These are phyloP conservation scores for Dasypus novemcinctus DNA, from an alignment of 2,113 vertebrate genomes.

Conservation along the genomic window DNA sequence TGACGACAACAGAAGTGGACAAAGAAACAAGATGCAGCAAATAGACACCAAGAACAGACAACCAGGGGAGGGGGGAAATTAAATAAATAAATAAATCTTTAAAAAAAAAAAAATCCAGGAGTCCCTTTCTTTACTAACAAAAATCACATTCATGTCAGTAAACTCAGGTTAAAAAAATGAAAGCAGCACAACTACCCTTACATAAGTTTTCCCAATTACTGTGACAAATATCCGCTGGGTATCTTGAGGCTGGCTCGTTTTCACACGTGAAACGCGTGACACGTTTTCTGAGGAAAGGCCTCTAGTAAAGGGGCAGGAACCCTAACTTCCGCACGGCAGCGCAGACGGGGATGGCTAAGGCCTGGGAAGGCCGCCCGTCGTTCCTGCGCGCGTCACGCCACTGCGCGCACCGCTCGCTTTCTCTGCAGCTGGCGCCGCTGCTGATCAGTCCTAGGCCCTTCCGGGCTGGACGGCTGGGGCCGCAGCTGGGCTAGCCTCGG, in stretches of 20 bases:
- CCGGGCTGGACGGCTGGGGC: background rate
- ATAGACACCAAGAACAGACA: too few species aligned
- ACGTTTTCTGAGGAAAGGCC: slow-evolving; percentile 18
- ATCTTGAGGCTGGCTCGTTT: background rate
- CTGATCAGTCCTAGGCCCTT: too few species aligned
- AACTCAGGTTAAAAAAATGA: background rate
- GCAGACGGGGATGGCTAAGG: background rate
- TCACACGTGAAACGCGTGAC: background rate
- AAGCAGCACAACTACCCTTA: background rate
- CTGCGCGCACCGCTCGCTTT: too few species aligned
- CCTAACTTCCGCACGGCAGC: background rate
- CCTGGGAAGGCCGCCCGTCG: background rate
- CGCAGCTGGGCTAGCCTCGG: background rate
- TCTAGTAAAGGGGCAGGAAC: background rate
- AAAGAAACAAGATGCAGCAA: too few species aligned
- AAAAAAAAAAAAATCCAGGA: background rate
- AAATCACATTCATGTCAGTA: background rate
- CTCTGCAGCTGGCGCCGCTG: background rate
- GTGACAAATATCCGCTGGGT: background rate
- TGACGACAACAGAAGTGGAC: too few species aligned
- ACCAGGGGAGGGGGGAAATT: too few species aligned
- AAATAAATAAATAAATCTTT: too few species aligned
- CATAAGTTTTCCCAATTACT: background rate
- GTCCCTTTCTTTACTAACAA: background rate
- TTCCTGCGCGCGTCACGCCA: background rate